Base-by-base conservation (phyloP, 2,888 invertebrate genomes). In the Thereva unica region DNA sequence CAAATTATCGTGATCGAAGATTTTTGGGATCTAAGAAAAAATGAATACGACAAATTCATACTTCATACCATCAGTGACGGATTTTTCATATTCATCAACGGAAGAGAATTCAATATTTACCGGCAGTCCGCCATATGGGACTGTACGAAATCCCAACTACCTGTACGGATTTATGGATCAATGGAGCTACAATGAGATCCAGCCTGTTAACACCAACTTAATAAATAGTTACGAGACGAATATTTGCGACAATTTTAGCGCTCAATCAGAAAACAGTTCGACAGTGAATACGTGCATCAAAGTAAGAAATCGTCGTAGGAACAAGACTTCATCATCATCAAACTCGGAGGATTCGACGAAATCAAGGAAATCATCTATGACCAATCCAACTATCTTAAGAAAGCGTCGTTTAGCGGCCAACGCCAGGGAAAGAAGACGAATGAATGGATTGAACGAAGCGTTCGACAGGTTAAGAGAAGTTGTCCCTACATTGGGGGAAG, bases 371-470 rank as follows among this genome's bases (percentile, higher is more conserved):
- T n/a, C 38, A 35, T 55, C 40, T 7, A n/a, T 42, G 34, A 23
- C 44, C 23, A 42, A 42, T 42, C 56, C 56, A 34, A 37, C 52
- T 10, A 71, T 79, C 1, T 59, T 77, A 3, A 73, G 72, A n/a
- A 84, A 85, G 56, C 81, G 90, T 34, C 82, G 90, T 37, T 80
- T 89, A 54, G 90, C 90, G 2, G 90, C 90, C 2, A 90, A 90
- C 78, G 90, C 89, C 0, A 80, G 90, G 1, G 91, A 91, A 77
- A 80, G 91, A 56, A 83, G 89, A 57, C 82, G 91, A 45, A 91
- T 91, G 90, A 87, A 88, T 76, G 87, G 88, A 10, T 78, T 91
- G 42, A 90, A 90, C 77, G 86, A 87, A 71, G 91, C 90, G 0
- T 91, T 91, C 75, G 90, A 90, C 79, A 76, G 86, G 65, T 80